Percentiles rank a stretch among this genome's conserved stretches.
Evolutionary conservation across 2,888 invertebrate species (phyloP).

Genomic region (Cactoblastis cactorum): DNA sequence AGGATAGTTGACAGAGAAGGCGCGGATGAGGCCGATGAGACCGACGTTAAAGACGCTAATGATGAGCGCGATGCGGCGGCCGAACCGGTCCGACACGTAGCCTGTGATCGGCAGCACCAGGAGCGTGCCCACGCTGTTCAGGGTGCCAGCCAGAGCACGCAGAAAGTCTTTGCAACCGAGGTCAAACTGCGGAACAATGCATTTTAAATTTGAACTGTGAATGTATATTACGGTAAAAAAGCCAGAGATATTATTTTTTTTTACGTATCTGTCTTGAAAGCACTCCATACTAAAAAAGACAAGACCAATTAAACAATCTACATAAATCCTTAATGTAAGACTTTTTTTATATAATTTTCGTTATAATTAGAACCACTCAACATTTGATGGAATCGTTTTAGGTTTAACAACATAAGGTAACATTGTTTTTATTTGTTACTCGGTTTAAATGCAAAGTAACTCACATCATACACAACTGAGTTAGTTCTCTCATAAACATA

Average conservation of each 20-base stretch:
- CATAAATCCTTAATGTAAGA: no score
- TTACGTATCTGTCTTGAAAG: background rate
- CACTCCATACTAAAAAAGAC: no score
- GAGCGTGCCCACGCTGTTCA: conserved; percentile 84
- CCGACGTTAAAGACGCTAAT: conserved; percentile 63
- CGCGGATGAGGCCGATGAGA: conserved; percentile 70
- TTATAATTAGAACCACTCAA: no score
- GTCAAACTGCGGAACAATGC: conserved; percentile 75
- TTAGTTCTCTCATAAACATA: conserved; percentile 36
- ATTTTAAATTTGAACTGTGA: background rate
- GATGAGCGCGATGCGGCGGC: conserved; percentile 71
- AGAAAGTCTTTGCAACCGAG: conserved; percentile 85
- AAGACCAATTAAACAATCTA: no score
- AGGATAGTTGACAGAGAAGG: conserved; percentile 48
- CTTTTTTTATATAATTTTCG: no score
- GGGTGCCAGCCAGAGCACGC: conserved; percentile 84
- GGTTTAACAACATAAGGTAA: background rate
- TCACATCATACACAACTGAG: conserved; percentile 39
- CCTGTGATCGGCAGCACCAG: conserved; percentile 84
- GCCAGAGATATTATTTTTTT: background rate
- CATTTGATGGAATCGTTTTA: background rate
- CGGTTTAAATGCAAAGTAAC: background rate
- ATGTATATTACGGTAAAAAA: no score
- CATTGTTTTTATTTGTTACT: background rate
- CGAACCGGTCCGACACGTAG: conserved; percentile 82